These are phyloP conservation scores for Pristionchus maxplancki DNA, from an alignment of 2,888 invertebrate genomes.

Conservation along the genomic window DNA sequence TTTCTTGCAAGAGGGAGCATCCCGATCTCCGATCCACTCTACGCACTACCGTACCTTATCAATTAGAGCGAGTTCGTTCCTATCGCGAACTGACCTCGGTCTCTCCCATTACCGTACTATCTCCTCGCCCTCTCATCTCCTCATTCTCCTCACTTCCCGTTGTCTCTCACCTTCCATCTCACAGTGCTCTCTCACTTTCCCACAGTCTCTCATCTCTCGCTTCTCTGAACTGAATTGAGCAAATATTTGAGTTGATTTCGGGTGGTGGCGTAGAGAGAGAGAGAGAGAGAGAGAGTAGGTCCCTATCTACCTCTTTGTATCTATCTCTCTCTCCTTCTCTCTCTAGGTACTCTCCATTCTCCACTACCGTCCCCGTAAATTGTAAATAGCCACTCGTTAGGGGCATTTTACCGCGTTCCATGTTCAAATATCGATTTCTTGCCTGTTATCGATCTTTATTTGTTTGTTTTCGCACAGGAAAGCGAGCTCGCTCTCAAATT, in stretches of 20 bases:
- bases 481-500: slow-evolving; percentile 1
- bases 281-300: slow-evolving; percentile 20
- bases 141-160: slow-evolving; percentile 6
- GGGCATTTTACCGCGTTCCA: background rate
- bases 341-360: background rate
- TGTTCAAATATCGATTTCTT: background rate
- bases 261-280: background rate
- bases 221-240: slow-evolving; percentile 47
- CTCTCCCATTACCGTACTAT: slow-evolving; percentile 19
- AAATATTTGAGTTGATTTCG: slow-evolving; percentile 47
- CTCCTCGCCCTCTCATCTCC: background rate
- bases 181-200: background rate
- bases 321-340: background rate
- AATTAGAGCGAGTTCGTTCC: slow-evolving; percentile 26
- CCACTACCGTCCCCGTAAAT: slow-evolving; percentile 27
- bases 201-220: slow-evolving; percentile 17
- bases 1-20: background rate
- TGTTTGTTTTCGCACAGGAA: slow-evolving; percentile 21
- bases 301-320: slow-evolving; percentile 46
- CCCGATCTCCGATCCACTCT: background rate
- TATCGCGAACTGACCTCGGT: slow-evolving; percentile 28
- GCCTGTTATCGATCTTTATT: background rate
- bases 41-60: slow-evolving; percentile 26
- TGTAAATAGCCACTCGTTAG: slow-evolving; percentile 35
- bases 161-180: background rate